Evolutionary conservation across 2,888 invertebrate species (phyloP).

Genomic region (Acleris literana): DNA sequence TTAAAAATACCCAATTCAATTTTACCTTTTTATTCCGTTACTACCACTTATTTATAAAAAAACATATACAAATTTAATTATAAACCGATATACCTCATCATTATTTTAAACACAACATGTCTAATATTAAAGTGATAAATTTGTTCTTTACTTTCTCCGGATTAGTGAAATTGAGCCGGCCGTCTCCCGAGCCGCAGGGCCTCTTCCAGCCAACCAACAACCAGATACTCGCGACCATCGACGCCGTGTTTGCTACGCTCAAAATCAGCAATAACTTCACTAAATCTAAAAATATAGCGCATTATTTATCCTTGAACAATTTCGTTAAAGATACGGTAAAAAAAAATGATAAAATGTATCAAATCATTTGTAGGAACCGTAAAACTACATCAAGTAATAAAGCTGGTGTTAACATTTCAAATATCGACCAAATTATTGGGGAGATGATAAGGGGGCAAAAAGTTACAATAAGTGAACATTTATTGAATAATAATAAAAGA

Average conservation of each 20-base stretch:
- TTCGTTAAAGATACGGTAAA: not conserved
- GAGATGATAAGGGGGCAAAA: conserved; percentile 4
- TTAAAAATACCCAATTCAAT: too few relatives aligned
- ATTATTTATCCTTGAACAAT: conserved; percentile 47
- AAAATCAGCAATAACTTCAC: conserved; percentile 43
- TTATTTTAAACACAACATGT: not conserved
- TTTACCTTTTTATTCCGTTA: too few relatives aligned
- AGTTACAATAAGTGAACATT: not conserved
- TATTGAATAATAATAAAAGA: not conserved
- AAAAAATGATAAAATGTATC: not conserved
- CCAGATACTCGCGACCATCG: conserved; percentile 45
- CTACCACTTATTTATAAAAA: too few relatives aligned
- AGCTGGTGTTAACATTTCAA: conserved; percentile 2
- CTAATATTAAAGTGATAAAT: not conserved
- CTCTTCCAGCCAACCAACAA: conserved; percentile 42
- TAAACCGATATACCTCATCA: not conserved
- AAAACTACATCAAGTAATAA: not conserved
- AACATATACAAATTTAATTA: too few relatives aligned
- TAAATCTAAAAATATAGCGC: conserved; percentile 40
- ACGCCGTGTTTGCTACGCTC: conserved; percentile 48
- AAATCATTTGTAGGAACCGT: not conserved
- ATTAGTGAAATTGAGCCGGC: not conserved
- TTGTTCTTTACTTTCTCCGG: not conserved
- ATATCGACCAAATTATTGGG: not conserved
- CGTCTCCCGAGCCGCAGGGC: conserved; percentile 27